Percentiles rank a stretch among this genome's conserved stretches.
Conservation (phyloP, 92 coral and sea anemone genomes). For the Epizoanthus stellaris region DNA sequence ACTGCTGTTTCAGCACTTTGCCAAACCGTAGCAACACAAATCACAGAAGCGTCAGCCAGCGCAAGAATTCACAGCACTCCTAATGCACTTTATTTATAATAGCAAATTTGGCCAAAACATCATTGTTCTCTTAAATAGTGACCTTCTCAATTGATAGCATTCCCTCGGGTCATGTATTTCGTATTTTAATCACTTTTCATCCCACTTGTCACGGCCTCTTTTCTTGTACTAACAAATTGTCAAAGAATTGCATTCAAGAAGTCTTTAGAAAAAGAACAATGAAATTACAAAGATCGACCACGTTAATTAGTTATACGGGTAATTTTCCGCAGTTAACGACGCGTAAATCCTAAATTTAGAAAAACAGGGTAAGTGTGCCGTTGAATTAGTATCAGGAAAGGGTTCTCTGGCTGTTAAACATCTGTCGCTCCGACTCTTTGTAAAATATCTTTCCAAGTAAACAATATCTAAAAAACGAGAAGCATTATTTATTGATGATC, state of each 20-base stretch:
- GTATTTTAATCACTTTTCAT: slow-evolving; percentile 5
- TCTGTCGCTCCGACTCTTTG: slow-evolving; percentile 28
- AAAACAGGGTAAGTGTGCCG: background rate
- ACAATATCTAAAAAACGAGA: slow-evolving; percentile 20
- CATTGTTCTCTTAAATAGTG: background rate
- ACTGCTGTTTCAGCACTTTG: background rate
- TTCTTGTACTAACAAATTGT: background rate
- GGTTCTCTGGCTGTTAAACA: background rate
- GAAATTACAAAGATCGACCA: background rate
- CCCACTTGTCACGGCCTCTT: background rate
- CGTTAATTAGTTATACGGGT: background rate
- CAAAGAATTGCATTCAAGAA: slow-evolving; percentile 24
- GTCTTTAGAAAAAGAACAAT: slow-evolving; percentile 12
- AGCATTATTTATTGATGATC: background rate
- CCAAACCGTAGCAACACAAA: background rate
- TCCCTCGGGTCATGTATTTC: slow-evolving; percentile 35
- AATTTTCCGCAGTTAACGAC: background rate
- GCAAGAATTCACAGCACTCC: background rate
- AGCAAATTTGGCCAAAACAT: background rate
- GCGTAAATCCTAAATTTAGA: background rate
- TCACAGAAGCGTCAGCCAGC: background rate
- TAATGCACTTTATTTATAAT: background rate
- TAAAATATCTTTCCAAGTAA: slow-evolving; percentile 30
- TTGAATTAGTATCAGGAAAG: background rate
- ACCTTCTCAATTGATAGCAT: background rate